Percentiles rank a stretch among this genome's conserved stretches.
Evolutionary conservation across 37 sponge, comb jelly and placozoan genomes (phyloP).

Genomic region (Tethya wilhelma): DNA sequence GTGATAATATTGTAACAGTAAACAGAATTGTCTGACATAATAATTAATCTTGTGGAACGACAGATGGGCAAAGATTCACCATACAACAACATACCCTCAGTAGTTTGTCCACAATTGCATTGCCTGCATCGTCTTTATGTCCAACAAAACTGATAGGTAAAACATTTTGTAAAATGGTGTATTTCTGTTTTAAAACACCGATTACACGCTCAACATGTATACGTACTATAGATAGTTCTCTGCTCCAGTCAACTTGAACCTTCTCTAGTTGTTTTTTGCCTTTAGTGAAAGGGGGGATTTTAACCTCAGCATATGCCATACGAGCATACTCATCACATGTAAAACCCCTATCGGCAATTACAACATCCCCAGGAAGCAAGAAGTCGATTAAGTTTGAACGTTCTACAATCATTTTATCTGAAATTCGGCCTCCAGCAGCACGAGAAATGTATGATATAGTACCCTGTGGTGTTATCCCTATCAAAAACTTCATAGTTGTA

Average conservation of each 20-base stretch:
- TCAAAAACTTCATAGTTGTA: slow-evolving; percentile 39
- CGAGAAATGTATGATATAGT: slow-evolving; percentile 49
- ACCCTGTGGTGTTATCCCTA: slow-evolving; percentile 60
- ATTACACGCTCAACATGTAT: slow-evolving; percentile 63
- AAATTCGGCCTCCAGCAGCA: slow-evolving; percentile 53
- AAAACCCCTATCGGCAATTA: slow-evolving; percentile 67
- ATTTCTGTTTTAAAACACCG: slow-evolving; percentile 61
- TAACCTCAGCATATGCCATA: slow-evolving; percentile 45
- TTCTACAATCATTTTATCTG: slow-evolving; percentile 56
- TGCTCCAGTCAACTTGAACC: too few species aligned
- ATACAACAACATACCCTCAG: too few species aligned
- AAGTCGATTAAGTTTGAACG: slow-evolving; percentile 9
- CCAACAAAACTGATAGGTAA: slow-evolving; percentile 26
- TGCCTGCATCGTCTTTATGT: too few species aligned
- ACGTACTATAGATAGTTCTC: slow-evolving; percentile 40
- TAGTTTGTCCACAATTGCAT: too few species aligned
- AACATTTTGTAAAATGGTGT: slow-evolving; percentile 41
- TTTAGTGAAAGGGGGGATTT: slow-evolving; percentile 54
- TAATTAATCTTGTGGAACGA: too few species aligned
- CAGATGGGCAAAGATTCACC: too few species aligned
- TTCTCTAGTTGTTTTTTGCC: slow-evolving; percentile 61
- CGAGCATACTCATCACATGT: slow-evolving; percentile 28
- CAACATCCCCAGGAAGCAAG: slow-evolving; percentile 52
- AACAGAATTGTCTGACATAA: too few species aligned
- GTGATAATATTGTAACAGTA: too few species aligned